Percentiles rank a stretch among this genome's conserved stretches.
phyloP scores from a whole-genome alignment of 2,113 vertebrate genomes.

The Saccopteryx leptura region DNA sequence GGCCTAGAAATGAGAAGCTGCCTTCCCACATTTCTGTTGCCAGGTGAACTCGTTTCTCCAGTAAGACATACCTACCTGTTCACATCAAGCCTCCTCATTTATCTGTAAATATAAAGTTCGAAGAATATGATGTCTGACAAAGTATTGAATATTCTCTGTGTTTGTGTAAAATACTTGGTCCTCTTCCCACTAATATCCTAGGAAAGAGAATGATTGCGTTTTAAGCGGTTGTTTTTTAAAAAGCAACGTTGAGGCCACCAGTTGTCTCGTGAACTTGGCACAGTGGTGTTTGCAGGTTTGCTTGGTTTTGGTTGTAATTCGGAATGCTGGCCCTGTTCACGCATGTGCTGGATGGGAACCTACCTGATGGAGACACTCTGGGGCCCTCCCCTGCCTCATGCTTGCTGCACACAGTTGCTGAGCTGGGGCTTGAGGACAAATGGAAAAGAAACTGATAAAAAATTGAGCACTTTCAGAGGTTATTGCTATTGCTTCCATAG shows the following conservation, averaged over 20 bases:
- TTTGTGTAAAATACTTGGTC: not conserved
- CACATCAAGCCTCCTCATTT: not conserved
- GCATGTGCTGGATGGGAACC: rapidly evolving
- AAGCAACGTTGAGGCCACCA: not conserved
- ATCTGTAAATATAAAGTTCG: not conserved
- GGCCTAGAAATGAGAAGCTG: not conserved
- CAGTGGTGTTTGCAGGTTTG: not conserved
- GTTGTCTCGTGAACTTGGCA: not conserved
- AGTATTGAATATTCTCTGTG: not conserved
- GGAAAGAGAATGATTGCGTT: not conserved
- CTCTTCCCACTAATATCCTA: not conserved
- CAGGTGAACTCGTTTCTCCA: not conserved
- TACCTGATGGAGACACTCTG: not conserved
- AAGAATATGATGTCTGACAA: not conserved
- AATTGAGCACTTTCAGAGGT: not conserved
- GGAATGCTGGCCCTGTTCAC: not conserved
- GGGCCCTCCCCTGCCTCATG: not conserved
- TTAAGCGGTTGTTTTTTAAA: not conserved
- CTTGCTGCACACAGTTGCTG: not conserved
- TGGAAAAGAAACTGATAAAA: not conserved
- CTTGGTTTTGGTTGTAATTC: not conserved
- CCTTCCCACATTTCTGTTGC: not conserved
- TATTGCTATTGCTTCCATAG: not conserved
- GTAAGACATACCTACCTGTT: not conserved
- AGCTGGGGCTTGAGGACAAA: not conserved